These are phyloP conservation scores for Formica aserva DNA, from an alignment of 2,888 invertebrate species.

Conservation along the genomic window DNA sequence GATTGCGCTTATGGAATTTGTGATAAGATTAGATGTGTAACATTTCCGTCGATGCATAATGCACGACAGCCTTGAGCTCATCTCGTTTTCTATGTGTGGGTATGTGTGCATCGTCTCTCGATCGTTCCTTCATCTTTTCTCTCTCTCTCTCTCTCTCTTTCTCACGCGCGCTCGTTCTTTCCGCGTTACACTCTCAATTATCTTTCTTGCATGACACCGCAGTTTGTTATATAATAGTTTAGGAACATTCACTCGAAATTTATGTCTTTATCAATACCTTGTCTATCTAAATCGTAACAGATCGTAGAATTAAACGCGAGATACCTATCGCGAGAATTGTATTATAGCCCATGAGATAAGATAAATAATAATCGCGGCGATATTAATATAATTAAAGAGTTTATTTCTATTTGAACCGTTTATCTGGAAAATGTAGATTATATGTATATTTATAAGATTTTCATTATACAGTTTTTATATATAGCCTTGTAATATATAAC, in stretches of 20 bases:
- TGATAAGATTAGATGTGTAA: conserved; percentile 24
- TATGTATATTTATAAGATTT: background rate
- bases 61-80: conserved; percentile 32
- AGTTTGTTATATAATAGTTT: conserved; percentile 68
- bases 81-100: background rate
- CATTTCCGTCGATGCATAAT: conserved; percentile 49
- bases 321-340: background rate
- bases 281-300: background rate
- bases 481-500: background rate
- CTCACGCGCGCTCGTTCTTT: background rate
- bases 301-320: background rate
- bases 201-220: conserved; percentile 58
- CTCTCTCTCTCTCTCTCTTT: background rate
- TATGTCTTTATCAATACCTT: background rate
- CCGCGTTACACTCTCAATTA: conserved; percentile 61
- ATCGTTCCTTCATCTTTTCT: background rate
- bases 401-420: background rate
- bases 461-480: background rate
- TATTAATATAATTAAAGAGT: background rate
- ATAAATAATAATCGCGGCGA: background rate
- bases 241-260: conserved; percentile 52
- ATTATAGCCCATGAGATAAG: background rate
- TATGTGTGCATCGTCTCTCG: conserved; percentile 9
- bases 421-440: background rate
- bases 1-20: conserved; percentile 13